These are phyloP conservation scores for Phylloscopus whistleri DNA, from an alignment of 2,113 vertebrate genomes.

Conservation along the genomic window DNA sequence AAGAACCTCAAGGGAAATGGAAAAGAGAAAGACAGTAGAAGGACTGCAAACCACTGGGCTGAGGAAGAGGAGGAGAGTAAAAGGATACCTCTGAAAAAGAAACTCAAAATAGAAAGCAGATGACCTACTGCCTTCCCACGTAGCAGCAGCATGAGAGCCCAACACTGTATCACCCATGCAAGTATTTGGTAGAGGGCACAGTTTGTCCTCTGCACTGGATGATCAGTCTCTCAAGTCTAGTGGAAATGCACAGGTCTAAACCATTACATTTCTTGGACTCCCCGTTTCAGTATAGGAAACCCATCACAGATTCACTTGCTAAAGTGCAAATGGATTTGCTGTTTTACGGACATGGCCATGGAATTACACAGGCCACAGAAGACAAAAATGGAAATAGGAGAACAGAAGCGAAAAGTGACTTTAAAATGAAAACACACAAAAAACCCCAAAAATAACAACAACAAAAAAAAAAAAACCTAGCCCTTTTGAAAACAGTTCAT, in stretches of 20 bases:
- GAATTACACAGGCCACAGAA: not conserved
- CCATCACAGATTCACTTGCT: not conserved
- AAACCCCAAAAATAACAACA: too few relatives aligned
- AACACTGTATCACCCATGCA: not conserved
- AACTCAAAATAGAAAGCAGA: slow-evolving; percentile 10
- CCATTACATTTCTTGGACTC: not conserved
- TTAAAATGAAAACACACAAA: not conserved
- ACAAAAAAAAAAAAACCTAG: not conserved
- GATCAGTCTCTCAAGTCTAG: not conserved
- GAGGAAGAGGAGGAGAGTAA: slow-evolving; percentile 19
- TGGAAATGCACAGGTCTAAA: not conserved
- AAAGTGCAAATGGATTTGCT: not conserved
- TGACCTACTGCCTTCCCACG: not conserved
- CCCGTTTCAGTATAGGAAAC: not conserved
- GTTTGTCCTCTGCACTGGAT: not conserved
- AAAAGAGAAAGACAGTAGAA: not conserved
- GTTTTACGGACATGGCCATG: not conserved
- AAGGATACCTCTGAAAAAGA: slow-evolving; percentile 22
- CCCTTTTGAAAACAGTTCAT: not conserved
- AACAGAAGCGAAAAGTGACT: not conserved
- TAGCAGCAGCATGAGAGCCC: not conserved
- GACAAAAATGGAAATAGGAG: not conserved
- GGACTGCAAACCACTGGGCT: not conserved
- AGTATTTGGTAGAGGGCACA: not conserved
- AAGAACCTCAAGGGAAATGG: not conserved